A percentile compares a stretch with the other conserved stretches of the same genome.
These are phyloP conservation scores for Andrena haemorrhoa DNA, from an alignment of 2,888 invertebrate genomes.

Conservation along the genomic window DNA sequence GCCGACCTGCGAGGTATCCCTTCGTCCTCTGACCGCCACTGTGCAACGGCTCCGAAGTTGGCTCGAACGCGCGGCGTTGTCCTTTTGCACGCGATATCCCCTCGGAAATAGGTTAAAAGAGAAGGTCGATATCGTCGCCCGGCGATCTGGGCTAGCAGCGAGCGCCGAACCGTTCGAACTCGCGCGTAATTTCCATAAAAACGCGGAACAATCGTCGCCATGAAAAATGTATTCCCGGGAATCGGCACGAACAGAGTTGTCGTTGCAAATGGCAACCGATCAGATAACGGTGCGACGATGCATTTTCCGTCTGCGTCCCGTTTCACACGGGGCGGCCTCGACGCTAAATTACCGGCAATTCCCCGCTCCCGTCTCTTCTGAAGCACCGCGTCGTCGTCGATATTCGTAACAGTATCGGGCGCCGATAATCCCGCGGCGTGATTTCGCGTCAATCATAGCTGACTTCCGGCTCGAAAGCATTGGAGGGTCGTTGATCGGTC, in stretches of 20 bases:
- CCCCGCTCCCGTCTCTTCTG: too few species aligned
- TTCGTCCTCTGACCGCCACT: not conserved
- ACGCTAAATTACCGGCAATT: constrained; percentile 29
- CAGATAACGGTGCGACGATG: constrained; percentile 41
- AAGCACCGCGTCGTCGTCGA: not conserved
- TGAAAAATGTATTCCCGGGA: constrained; percentile 52
- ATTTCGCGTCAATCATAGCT: constrained; percentile 58
- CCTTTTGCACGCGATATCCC: constrained; percentile 9
- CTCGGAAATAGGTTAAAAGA: constrained; percentile 45
- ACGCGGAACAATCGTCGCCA: constrained; percentile 51
- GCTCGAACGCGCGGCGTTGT: not conserved
- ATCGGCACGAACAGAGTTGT: constrained; percentile 36
- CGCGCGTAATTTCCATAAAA: constrained; percentile 52
- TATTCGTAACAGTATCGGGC: constrained; percentile 25
- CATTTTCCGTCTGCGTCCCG: constrained; percentile 21
- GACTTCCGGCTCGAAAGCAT: constrained; percentile 70
- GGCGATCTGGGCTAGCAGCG: constrained; percentile 18
- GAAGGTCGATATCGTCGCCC: constrained; percentile 42
- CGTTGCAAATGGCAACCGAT: constrained; percentile 28
- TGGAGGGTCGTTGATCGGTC: constrained; percentile 67
- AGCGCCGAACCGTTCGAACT: constrained; percentile 18
- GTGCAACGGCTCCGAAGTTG: not conserved
- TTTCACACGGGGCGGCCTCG: constrained; percentile 34
- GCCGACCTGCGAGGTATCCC: too few species aligned
- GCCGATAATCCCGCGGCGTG: constrained; percentile 37